A percentile compares a stretch with the other conserved stretches of the same genome.
Conservation (phyloP, 2,888 invertebrate genomes). For the Lithosia quadra region DNA sequence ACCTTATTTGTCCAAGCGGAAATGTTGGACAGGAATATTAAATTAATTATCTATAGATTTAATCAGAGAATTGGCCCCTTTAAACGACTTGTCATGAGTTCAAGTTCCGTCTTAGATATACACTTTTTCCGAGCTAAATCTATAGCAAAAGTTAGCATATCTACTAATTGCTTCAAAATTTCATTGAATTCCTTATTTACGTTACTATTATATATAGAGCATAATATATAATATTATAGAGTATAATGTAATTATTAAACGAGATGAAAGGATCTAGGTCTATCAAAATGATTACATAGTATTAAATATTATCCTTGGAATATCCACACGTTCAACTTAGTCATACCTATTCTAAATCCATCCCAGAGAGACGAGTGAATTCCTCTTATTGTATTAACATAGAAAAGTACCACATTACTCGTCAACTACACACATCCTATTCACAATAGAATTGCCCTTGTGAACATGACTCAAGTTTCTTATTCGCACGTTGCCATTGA, state of each 20-base stretch:
- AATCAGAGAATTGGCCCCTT: no score
- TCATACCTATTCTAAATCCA: conserved; percentile 16
- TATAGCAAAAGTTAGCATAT: no score
- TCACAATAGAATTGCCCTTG: conserved; percentile 63
- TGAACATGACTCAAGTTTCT: conserved; percentile 53
- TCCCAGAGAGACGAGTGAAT: conserved; percentile 21
- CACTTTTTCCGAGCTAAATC: no score
- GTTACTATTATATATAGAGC: no score
- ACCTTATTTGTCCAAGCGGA: not conserved
- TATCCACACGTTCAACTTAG: not conserved
- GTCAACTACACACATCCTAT: conserved; percentile 61
- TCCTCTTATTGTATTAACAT: conserved; percentile 37
- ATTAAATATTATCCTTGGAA: not conserved
- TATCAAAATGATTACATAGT: not conserved
- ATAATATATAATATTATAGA: no score
- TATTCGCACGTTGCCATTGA: conserved; percentile 37
- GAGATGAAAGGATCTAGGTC: not conserved
- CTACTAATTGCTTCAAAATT: no score
- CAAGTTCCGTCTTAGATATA: no score
- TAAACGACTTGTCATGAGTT: no score
- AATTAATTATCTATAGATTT: not conserved
- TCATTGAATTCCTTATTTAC: no score
- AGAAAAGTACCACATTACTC: conserved; percentile 46
- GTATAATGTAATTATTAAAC: not conserved
- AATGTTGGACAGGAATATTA: not conserved